Base-by-base conservation (phyloP, 2,113 vertebrate genomes). In the Sinocyclocheilus maitianheensis region DNA sequence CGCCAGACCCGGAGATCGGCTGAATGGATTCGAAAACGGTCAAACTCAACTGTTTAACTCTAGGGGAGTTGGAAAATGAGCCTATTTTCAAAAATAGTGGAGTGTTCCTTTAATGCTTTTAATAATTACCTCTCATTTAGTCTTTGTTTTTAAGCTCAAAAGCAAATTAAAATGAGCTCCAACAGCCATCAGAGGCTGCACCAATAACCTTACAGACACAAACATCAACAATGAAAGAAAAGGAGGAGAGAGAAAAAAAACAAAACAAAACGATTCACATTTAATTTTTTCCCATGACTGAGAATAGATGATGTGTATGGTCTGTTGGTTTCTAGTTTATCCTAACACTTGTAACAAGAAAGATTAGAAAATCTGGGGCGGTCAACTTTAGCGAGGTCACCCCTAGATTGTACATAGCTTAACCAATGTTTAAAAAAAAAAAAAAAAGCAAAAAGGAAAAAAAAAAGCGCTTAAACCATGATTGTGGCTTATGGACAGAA, bases 121-220 rank as follows among this genome's bases (percentile, higher is more conserved):
- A 51, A 46, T 30, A 67, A 81, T 26, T 43, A 6, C 60, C 79
- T 67, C 67, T 67, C 40, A 13, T 63, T 63, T 11, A 63, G 14
- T 24, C 22, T 80, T 62, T 5, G 12, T 37, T 81, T 81, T 34
- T 34, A 67, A 48, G 62, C 79, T 65, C 58, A 62, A 62, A 80
- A 60, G 76, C 30, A 6, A 37, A n/a, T 60, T 60, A n/a, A 18
- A 79, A 20, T 10, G 3, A 48, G 48, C 75, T 43, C 58, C 62
- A 9, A 43, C 43, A 43, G 7, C 43, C 43, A 43, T 9, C 43
- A 43, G 9, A 63, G 55, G 60, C 58, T 2, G 1, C 13, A 43
- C 53, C 55, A 79, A 11, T 58, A 14, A 79, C 55, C 55, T 43
- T 48, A 81, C 79, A 67, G 62, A 40, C 62, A n/a, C n/a, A 51